Evolutionary conservation across 2,797 vertebrate species (phyloP).

Genomic region (Delichon dasypus): DNA sequence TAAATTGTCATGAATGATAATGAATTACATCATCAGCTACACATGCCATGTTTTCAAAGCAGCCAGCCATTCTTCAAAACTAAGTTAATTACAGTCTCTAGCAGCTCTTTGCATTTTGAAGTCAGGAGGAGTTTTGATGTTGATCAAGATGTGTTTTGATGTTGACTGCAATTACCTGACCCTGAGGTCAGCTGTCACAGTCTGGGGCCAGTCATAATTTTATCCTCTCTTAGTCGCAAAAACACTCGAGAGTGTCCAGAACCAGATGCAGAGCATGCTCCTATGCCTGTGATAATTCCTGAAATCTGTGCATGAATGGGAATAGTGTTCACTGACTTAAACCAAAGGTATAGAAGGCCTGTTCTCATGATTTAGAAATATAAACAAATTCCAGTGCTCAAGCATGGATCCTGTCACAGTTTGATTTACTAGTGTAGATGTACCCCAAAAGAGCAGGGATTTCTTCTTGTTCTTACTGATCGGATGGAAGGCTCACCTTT

Average conservation of each 20-base stretch:
- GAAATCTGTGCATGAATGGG: background rate
- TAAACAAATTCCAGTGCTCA: background rate
- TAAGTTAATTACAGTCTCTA: background rate
- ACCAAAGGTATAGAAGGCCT: background rate
- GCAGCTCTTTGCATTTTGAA: background rate
- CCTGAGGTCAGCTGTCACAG: background rate
- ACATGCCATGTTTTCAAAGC: background rate
- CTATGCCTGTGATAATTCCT: background rate
- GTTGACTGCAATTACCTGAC: background rate
- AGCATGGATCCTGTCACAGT: background rate
- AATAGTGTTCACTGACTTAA: background rate
- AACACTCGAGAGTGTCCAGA: background rate
- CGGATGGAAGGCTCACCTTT: background rate
- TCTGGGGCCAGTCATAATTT: background rate
- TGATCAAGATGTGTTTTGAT: background rate
- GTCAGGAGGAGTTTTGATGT: background rate
- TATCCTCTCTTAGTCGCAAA: background rate
- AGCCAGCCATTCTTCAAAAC: background rate
- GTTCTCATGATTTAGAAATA: background rate
- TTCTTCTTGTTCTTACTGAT: background rate
- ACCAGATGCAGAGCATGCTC: background rate
- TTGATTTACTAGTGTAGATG: background rate
- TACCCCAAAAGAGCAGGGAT: background rate
- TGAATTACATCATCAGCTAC: background rate
- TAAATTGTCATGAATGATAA: background rate